These are phyloP conservation scores for Pyrrhosoma nymphula DNA, from an alignment of 2,888 invertebrate species.

Conservation along the genomic window DNA sequence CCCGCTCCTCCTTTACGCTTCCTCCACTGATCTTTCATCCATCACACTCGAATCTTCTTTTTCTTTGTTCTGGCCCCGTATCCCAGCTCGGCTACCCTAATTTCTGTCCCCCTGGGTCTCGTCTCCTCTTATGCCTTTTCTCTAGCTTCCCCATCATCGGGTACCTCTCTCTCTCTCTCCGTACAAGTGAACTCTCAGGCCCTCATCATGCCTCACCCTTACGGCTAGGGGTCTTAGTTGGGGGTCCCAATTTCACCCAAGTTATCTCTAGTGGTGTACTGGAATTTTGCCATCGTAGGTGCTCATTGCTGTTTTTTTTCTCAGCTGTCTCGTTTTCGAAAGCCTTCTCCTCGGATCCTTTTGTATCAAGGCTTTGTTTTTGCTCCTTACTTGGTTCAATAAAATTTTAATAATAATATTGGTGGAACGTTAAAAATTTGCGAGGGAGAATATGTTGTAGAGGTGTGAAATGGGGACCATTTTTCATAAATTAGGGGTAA, in stretches of 20 bases:
- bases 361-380: too few relatives aligned
- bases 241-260: neutral
- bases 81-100: neutral
- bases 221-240: neutral
- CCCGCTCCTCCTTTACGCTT: neutral
- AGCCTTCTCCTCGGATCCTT: too few relatives aligned
- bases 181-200: neutral
- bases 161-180: neutral
- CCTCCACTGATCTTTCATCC: neutral
- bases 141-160: neutral
- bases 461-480: too few relatives aligned
- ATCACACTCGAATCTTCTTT: neutral
- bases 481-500: too few relatives aligned
- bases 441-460: too few relatives aligned
- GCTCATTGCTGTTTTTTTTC: neutral
- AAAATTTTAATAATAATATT: too few relatives aligned
- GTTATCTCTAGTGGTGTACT: neutral
- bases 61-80: neutral
- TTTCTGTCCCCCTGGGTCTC: too few relatives aligned
- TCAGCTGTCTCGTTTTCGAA: neutral
- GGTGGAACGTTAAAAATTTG: too few relatives aligned
- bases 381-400: too few relatives aligned
- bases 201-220: neutral
- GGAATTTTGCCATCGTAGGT: neutral
- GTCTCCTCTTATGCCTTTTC: neutral